Evolutionary conservation across 35 echinoderm and acorn worm genomes (phyloP).

Genomic region (Heliocidaris erythrogramma): DNA sequence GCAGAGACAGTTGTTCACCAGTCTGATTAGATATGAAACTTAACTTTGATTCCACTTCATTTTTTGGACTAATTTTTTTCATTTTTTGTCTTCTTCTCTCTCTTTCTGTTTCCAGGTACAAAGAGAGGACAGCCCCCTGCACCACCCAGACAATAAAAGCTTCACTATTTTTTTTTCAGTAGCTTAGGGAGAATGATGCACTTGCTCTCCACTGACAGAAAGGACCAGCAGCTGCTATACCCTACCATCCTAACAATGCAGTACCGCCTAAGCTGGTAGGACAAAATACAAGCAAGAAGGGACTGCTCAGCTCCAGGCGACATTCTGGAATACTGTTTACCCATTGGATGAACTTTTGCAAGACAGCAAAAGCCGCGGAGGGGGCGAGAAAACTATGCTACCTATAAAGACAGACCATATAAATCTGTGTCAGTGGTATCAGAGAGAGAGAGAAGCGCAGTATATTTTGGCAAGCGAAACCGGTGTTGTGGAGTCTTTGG

Average conservation of each 20-base stretch:
- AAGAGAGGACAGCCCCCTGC: conserved; percentile 64
- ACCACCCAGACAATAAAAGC: conserved; percentile 47
- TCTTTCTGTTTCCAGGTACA: conserved; percentile 53
- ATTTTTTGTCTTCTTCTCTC: not conserved
- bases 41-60: not conserved
- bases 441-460: not conserved
- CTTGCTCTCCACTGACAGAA: not conserved
- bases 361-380: not conserved
- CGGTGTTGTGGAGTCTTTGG: not conserved
- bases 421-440: no score
- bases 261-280: not conserved
- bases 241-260: conserved; percentile 40
- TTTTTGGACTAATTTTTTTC: not conserved
- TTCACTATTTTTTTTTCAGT: not conserved
- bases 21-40: not conserved
- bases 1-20: not conserved
- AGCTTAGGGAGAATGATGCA: conserved; percentile 13
- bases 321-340: not conserved
- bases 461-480: not conserved
- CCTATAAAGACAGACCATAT: no score
- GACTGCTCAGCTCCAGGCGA: not conserved
- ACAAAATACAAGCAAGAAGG: not conserved
- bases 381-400: no score
- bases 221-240: not conserved
- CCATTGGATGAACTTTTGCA: not conserved